phyloP scores from a whole-genome alignment of 2,888 invertebrate species.

The Morpho deidamia region DNA sequence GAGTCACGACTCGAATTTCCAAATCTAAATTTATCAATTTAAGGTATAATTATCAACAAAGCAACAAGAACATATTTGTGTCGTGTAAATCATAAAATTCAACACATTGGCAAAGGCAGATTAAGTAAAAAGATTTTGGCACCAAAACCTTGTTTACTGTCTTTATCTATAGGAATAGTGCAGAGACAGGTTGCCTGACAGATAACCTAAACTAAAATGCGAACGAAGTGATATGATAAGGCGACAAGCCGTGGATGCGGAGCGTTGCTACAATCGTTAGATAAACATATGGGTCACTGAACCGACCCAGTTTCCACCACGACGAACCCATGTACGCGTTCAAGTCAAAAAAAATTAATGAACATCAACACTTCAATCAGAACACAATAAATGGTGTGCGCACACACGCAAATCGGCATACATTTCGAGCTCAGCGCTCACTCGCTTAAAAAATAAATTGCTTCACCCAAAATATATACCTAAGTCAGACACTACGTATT shows the following conservation, averaged over 20 bases:
- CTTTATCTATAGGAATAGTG: conserved; percentile 36
- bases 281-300: conserved; percentile 78
- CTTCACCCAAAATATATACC: not conserved
- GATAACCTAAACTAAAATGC: conserved; percentile 71
- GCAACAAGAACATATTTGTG: no score
- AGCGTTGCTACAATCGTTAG: conserved; percentile 66
- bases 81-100: no score
- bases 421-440: not conserved
- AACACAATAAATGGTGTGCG: conserved; percentile 29
- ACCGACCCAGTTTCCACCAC: conserved; percentile 71
- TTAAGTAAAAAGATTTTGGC: conserved; percentile 17
- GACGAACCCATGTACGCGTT: conserved; percentile 48
- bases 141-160: conserved; percentile 17
- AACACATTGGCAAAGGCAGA: conserved; percentile 1
- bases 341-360: conserved; percentile 54
- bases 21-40: no score
- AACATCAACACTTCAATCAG: conserved; percentile 37
- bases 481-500: not conserved
- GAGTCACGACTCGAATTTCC: no score
- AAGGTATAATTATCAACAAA: no score
- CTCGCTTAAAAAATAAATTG: not conserved
- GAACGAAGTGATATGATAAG: conserved; percentile 62
- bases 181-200: conserved; percentile 65
- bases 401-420: conserved; percentile 7
- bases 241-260: conserved; percentile 42